Percentiles rank a stretch among this genome's conserved stretches.
Evolutionary conservation across 2,797 vertebrate species (phyloP).

Genomic region (Cuniculus paca): DNA sequence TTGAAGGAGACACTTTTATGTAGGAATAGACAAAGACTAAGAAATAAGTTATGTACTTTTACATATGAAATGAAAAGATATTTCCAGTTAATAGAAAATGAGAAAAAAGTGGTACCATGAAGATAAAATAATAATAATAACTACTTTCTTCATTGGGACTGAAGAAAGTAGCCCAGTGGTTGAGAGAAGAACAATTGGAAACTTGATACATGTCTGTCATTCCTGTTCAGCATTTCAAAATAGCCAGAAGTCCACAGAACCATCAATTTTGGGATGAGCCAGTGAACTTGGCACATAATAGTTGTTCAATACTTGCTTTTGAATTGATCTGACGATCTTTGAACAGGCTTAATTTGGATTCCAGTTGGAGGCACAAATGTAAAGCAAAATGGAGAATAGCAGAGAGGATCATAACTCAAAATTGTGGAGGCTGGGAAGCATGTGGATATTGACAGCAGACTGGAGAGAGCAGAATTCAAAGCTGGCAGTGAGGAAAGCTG

Average conservation of each 20-base stretch:
- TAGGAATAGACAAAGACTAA: conserved; percentile 43
- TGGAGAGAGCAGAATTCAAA: conserved; percentile 29
- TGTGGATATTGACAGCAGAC: neutral
- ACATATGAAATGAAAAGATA: conserved; percentile 60
- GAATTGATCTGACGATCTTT: conserved; percentile 58
- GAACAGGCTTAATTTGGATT: conserved; percentile 54
- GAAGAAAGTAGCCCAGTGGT: conserved; percentile 22
- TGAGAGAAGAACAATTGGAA: neutral
- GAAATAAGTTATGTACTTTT: conserved; percentile 37
- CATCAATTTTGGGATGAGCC: neutral
- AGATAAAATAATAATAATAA: conserved; percentile 27
- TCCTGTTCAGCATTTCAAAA: conserved; percentile 48
- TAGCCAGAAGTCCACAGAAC: neutral
- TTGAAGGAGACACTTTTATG: conserved; percentile 41
- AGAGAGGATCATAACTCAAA: conserved; percentile 4
- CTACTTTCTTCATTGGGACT: neutral
- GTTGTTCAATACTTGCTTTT: conserved; percentile 14
- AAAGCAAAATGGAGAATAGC: conserved; percentile 13
- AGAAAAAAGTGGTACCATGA: neutral
- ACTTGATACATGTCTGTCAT: neutral
- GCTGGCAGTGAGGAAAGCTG: neutral
- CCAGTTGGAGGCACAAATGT: conserved; percentile 29
- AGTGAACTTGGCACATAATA: conserved; percentile 15
- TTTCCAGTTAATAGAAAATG: conserved; percentile 31
- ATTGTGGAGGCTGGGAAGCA: neutral